Evolutionary conservation across 2,113 vertebrate species (phyloP).

Genomic region (mouse (Mus musculus)): DNA sequence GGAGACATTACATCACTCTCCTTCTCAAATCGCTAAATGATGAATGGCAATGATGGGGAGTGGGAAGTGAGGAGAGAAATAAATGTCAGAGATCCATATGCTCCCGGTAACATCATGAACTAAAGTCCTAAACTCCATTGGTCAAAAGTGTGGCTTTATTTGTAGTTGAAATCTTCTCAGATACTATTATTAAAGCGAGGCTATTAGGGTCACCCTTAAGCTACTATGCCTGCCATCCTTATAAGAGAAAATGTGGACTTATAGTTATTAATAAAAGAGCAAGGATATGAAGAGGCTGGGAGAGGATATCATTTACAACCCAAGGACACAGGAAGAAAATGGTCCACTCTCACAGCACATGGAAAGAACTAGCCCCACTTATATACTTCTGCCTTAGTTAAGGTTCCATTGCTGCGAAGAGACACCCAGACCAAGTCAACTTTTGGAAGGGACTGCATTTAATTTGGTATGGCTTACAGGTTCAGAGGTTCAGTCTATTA

Average conservation of each 20-base stretch:
- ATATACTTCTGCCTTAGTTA: too few relatives aligned
- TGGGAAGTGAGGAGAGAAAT: background rate
- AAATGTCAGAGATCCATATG: background rate
- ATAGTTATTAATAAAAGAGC: background rate
- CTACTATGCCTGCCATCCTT: background rate
- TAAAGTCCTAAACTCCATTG: background rate
- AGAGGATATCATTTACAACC: background rate
- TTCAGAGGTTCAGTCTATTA: too few relatives aligned
- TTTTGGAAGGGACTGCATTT: too few relatives aligned
- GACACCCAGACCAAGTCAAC: too few relatives aligned
- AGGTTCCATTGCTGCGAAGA: too few relatives aligned
- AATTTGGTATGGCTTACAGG: too few relatives aligned
- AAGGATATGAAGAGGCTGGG: background rate
- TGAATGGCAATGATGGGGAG: background rate
- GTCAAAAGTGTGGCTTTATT: background rate
- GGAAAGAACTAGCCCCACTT: background rate
- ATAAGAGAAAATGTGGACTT: background rate
- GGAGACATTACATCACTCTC: background rate
- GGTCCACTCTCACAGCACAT: background rate
- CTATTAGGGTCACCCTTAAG: background rate
- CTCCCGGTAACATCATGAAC: background rate
- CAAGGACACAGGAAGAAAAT: background rate
- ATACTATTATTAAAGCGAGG: background rate
- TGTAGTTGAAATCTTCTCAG: background rate
- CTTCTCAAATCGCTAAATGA: background rate